phyloP scores from a whole-genome alignment of 92 coral and sea anemone species.

The Epizoanthus fatuus region DNA sequence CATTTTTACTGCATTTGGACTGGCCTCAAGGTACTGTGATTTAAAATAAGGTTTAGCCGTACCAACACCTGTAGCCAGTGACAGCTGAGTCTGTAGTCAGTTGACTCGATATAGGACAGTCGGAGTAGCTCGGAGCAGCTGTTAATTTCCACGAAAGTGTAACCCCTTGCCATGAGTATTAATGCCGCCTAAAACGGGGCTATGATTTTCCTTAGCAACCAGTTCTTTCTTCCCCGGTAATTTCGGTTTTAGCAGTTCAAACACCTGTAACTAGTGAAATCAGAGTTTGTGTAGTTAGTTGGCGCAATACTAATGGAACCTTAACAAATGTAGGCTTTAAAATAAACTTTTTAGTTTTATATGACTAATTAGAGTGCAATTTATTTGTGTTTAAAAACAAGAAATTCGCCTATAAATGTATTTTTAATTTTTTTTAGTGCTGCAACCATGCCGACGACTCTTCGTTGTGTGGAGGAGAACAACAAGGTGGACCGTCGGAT shows the following conservation, averaged over 20 bases:
- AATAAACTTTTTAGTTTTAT: not conserved
- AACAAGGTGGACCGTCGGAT: slow-evolving; percentile 86
- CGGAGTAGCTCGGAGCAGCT: slow-evolving; percentile 24
- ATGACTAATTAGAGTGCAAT: not conserved
- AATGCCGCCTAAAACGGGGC: no score
- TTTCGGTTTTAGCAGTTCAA: no score
- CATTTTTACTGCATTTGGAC: slow-evolving; percentile 83
- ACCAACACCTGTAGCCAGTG: slow-evolving; percentile 54
- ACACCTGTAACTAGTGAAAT: no score
- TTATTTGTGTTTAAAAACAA: not conserved
- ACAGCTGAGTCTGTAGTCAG: not conserved
- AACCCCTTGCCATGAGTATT: no score
- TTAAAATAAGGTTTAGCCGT: slow-evolving; percentile 51
- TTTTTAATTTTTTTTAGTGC: slow-evolving; percentile 50
- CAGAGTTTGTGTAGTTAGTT: no score
- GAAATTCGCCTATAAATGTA: not conserved
- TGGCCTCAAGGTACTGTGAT: slow-evolving; percentile 79
- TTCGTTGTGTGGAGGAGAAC: slow-evolving; percentile 87
- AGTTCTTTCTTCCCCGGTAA: no score
- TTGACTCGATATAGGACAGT: no score
- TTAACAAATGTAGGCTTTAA: no score
- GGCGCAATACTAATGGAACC: no score
- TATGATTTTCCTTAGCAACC: no score
- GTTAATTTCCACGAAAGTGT: not conserved
- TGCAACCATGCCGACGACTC: slow-evolving; percentile 95